Conservation (phyloP, 2,797 vertebrate genomes). For the Coracias cyanogaster region DNA sequence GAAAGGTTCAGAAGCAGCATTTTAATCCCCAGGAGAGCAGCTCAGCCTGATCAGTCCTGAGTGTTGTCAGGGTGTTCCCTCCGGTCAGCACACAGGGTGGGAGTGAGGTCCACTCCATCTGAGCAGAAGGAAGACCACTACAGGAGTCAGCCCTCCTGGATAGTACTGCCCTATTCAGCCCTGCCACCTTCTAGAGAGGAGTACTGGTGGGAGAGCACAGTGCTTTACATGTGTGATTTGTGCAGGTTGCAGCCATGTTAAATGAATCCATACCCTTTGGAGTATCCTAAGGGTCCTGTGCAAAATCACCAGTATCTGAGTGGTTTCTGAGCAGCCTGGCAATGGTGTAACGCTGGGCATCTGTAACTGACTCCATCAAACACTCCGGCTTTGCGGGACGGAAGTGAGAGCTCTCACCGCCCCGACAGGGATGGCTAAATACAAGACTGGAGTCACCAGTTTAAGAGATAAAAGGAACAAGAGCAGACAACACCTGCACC, state of each 20-base stretch:
- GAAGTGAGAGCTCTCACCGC: background rate
- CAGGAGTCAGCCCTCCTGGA: background rate
- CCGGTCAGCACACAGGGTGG: rapidly evolving
- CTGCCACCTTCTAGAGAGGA: background rate
- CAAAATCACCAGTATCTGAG: background rate
- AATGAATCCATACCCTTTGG: background rate
- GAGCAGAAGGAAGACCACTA: background rate
- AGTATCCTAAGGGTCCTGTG: too few species aligned
- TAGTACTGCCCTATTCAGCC: background rate
- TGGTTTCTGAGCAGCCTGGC: background rate
- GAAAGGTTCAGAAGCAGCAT: background rate
- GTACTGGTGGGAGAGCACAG: rapidly evolving
- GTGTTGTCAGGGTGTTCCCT: background rate
- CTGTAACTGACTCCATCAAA: background rate
- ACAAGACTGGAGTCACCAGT: background rate
- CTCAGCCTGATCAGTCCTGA: background rate
- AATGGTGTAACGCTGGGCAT: rapidly evolving
- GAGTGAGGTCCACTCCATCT: background rate
- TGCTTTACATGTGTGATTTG: background rate
- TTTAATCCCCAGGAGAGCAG: background rate
- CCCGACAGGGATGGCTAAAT: background rate
- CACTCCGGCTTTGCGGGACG: rapidly evolving
- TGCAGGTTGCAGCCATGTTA: background rate
- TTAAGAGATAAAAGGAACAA: conserved; percentile 33
- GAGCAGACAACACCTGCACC: conserved; percentile 52